Conservation (phyloP, 2,888 invertebrate genomes). For the Rugalucina vietnamica region DNA sequence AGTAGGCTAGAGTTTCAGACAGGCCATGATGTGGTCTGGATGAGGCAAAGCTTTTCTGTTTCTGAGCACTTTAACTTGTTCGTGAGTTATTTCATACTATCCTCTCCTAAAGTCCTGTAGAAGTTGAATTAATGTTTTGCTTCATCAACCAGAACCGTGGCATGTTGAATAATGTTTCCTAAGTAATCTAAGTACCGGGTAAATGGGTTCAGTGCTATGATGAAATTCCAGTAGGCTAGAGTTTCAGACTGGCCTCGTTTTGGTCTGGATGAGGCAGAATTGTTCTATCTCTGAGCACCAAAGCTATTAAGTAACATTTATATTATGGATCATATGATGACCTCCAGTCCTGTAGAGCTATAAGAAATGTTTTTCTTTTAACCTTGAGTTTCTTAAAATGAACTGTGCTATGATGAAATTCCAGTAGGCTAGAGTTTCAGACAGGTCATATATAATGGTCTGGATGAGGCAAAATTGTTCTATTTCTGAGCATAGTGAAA, state of each 20-base stretch:
- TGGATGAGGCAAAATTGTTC: not conserved
- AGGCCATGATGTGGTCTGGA: not conserved
- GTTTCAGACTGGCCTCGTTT: not conserved
- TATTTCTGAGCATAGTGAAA: not conserved
- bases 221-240: conserved; percentile 31
- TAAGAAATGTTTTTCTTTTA: too few species aligned
- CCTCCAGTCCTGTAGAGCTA: too few species aligned
- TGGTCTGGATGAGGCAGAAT: not conserved
- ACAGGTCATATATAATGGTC: not conserved
- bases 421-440: conserved; percentile 39
- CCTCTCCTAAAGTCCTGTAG: too few species aligned
- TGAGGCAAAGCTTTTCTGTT: not conserved
- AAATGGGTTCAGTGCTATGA: conserved; percentile 42
- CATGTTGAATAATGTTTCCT: too few species aligned
- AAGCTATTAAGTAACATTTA: too few species aligned
- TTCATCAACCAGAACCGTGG: too few species aligned
- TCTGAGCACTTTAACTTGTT: not conserved
- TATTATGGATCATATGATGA: too few species aligned
- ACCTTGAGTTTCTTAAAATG: too few species aligned
- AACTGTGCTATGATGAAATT: conserved; percentile 1
- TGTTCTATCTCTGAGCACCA: not conserved
- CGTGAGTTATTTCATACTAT: too few species aligned
- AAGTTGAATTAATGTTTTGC: too few species aligned
- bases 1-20: conserved; percentile 12
- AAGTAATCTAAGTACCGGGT: too few species aligned